Evolutionary conservation across 2,113 vertebrate species (phyloP).

Genomic region (Pelvicachromis taeniatus): DNA sequence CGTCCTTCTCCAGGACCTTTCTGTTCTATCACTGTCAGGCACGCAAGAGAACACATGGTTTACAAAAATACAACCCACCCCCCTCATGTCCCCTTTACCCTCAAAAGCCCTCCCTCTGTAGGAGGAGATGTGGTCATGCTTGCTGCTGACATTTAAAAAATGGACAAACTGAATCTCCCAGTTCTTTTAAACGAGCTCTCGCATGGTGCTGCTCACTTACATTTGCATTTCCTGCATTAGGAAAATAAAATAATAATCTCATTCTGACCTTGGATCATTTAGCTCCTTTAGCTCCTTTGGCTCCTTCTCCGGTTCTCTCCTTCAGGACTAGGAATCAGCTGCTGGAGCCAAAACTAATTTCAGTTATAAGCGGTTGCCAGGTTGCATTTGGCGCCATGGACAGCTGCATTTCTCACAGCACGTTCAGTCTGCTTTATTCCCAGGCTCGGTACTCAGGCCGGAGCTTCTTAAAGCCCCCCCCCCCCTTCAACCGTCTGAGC

Average conservation of each 20-base stretch:
- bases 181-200: neutral
- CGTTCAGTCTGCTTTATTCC: conserved; percentile 29
- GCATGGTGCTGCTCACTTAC: neutral
- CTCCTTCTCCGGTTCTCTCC: conserved; percentile 1
- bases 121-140: neutral
- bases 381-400: conserved; percentile 33
- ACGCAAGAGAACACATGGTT: conserved; percentile 46
- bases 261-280: neutral
- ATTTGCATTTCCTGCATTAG: neutral
- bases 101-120: neutral
- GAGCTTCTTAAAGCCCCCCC: neutral
- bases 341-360: conserved; percentile 49
- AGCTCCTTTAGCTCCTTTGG: neutral
- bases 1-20: neutral
- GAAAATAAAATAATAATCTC: neutral
- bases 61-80: conserved; percentile 56
- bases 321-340: conserved; percentile 34
- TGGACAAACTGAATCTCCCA: neutral
- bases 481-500: neutral
- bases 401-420: conserved; percentile 41
- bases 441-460: neutral
- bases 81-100: conserved; percentile 10
- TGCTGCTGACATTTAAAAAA: neutral
- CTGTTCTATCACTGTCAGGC: conserved; percentile 35
- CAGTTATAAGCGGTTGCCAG: conserved; percentile 44